A percentile compares a stretch with the other conserved stretches of the same genome.
phyloP scores from a whole-genome alignment of 2,797 vertebrate genomes.

The Botia almorhae region DNA sequence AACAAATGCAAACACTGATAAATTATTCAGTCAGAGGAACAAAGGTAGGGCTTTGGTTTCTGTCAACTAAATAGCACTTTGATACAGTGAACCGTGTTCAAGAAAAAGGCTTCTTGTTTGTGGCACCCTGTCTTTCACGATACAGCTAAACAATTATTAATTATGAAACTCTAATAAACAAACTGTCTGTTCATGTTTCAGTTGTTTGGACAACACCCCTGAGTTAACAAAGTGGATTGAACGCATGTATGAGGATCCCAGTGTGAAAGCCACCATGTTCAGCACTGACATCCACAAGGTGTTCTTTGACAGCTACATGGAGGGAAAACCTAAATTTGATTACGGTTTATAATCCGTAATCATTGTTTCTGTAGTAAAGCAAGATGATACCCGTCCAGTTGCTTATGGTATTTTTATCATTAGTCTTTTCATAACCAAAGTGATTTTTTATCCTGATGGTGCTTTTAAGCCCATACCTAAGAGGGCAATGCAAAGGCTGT shows the following conservation, averaged over 20 bases:
- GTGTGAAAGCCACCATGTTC: constrained; percentile 78
- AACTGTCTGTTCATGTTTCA: constrained; percentile 59
- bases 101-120: neutral
- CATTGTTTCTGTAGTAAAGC: neutral
- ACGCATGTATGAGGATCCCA: constrained; percentile 83
- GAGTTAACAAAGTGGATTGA: constrained; percentile 82
- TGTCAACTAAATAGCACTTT: neutral
- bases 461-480: neutral
- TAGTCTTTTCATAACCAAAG: neutral
- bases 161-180: neutral
- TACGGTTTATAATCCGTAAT: constrained; percentile 82
- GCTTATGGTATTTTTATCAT: neutral
- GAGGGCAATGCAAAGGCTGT: no score
- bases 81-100: neutral
- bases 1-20: neutral
- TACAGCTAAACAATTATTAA: neutral
- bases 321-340: constrained; percentile 84
- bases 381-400: neutral
- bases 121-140: neutral
- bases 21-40: constrained; percentile 22
- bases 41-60: constrained; percentile 34
- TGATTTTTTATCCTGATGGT: neutral
- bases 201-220: constrained; percentile 75
- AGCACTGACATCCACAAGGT: constrained; percentile 71
- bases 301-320: constrained; percentile 77